phyloP scores from a whole-genome alignment of 1,140 invertebrate species.

The Sitobion miscanthi region DNA sequence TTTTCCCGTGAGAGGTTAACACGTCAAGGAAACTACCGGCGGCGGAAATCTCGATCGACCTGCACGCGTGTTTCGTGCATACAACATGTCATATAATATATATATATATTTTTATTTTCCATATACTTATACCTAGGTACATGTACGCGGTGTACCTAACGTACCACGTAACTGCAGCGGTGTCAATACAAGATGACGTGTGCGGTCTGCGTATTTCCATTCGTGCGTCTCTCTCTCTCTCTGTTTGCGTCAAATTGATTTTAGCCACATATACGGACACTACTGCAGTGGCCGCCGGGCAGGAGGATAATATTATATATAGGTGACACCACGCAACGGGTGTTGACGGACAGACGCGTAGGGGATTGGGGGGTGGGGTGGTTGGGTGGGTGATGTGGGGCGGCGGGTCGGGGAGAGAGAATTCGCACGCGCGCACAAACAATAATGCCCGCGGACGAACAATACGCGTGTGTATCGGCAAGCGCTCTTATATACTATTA shows the following conservation, averaged over 20 bases:
- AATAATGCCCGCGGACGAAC: not conserved
- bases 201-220: not conserved
- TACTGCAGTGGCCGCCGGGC: not conserved
- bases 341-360: not conserved
- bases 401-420: not conserved
- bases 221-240: too few relatives aligned
- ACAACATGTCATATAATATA: too few relatives aligned
- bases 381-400: too few relatives aligned
- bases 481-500: not conserved
- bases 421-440: not conserved
- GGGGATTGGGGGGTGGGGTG: too few relatives aligned
- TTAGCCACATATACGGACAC: not conserved
- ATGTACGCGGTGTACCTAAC: not conserved
- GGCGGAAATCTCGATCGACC: not conserved
- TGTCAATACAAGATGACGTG: not conserved
- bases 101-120: not conserved
- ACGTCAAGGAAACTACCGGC: not conserved
- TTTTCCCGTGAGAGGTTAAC: not conserved
- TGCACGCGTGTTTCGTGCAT: not conserved
- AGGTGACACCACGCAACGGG: not conserved
- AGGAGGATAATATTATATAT: too few relatives aligned
- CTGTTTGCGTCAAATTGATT: constrained; percentile 14
- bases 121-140: too few relatives aligned
- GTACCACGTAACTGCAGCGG: not conserved
- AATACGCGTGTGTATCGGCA: not conserved